Percentiles rank a stretch among this genome's conserved stretches.
Conservation (phyloP, 2,888 invertebrate genomes). For the Acanthosoma haemorrhoidale region DNA sequence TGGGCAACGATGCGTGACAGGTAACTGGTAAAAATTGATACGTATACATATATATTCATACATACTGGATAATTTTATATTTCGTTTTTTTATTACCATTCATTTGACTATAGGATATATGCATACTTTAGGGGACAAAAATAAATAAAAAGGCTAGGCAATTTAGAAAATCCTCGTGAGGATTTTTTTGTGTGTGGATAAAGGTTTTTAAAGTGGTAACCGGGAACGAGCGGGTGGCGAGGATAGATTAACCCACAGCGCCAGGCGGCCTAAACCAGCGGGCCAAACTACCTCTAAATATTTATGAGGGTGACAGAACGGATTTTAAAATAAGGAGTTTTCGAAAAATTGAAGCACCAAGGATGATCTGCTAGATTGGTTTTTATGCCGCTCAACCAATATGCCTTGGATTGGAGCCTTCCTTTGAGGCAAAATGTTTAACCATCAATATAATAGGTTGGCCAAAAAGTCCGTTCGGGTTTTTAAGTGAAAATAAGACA, state of each 20-base stretch:
- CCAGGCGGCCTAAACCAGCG: not conserved
- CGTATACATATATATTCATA: too few relatives aligned
- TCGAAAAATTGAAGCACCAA: not conserved
- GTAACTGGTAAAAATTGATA: too few relatives aligned
- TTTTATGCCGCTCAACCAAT: not conserved
- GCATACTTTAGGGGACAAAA: too few relatives aligned
- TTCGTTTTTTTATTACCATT: too few relatives aligned
- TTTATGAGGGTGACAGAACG: conserved; percentile 5
- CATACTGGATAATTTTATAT: too few relatives aligned
- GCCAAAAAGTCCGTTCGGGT: too few relatives aligned
- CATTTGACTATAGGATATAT: too few relatives aligned
- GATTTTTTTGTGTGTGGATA: not conserved
- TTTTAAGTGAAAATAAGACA: too few relatives aligned
- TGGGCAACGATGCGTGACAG: too few relatives aligned
- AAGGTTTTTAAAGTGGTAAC: not conserved
- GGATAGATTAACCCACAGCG: not conserved
- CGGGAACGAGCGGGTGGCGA: not conserved
- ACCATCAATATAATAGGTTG: too few relatives aligned
- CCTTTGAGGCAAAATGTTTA: too few relatives aligned
- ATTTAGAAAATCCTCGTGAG: not conserved
- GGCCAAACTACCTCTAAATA: conserved; percentile 19
- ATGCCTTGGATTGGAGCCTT: not conserved
- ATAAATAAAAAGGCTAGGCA: too few relatives aligned
- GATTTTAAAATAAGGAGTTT: conserved; percentile 23
- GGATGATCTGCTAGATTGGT: not conserved